Conservation (phyloP, 2,888 invertebrate species). For the Nephrocerus scutellatus region DNA sequence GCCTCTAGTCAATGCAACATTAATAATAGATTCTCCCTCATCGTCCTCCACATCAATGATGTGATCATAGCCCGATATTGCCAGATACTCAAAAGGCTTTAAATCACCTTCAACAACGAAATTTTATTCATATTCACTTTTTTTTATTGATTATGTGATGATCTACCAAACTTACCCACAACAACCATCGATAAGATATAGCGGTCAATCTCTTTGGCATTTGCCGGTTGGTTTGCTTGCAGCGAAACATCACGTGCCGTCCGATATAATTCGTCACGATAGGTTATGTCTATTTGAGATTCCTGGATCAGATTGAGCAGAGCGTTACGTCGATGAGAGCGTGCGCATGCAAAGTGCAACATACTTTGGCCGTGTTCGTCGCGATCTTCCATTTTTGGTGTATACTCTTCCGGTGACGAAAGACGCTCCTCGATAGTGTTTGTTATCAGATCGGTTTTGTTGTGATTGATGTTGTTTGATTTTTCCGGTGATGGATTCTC, state of each 20-base stretch:
- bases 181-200: conserved; percentile 72
- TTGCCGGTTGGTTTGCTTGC: conserved; percentile 69
- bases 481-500: conserved; percentile 2
- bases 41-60: conserved; percentile 73
- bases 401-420: conserved; percentile 31
- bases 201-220: conserved; percentile 74
- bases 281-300: conserved; percentile 71
- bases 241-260: conserved; percentile 81
- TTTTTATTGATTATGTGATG: not conserved
- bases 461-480: conserved; percentile 1
- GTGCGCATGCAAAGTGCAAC: conserved; percentile 79
- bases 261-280: conserved; percentile 77
- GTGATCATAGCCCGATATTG: conserved; percentile 81
- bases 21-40: conserved; percentile 60
- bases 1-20: conserved; percentile 62
- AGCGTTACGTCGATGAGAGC: conserved; percentile 73
- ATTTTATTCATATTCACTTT: not conserved
- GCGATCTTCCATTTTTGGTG: conserved; percentile 58
- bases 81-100: conserved; percentile 52
- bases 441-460: conserved; percentile 14
- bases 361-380: conserved; percentile 87
- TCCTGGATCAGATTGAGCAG: conserved; percentile 74
- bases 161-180: conserved; percentile 53
- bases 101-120: conserved; percentile 53
- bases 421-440: conserved; percentile 31